Evolutionary conservation across 2,113 vertebrate species (phyloP).

Genomic region (Potamarius usumacintae): DNA sequence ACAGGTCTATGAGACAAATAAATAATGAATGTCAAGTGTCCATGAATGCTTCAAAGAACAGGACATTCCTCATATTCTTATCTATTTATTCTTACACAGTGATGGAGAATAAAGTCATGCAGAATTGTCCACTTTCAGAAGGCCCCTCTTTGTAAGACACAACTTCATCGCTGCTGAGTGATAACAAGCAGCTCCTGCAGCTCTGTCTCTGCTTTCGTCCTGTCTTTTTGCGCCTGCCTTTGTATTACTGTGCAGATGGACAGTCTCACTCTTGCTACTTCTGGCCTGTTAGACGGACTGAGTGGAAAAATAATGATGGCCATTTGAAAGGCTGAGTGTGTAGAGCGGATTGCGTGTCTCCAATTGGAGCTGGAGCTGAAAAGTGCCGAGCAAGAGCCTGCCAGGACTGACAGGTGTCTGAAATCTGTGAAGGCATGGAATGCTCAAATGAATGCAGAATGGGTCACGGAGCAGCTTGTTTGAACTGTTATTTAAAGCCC

Average conservation of each 20-base stretch:
- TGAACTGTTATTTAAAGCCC: slow-evolving; percentile 10
- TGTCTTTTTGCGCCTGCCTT: slow-evolving; percentile 1
- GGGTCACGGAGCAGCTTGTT: neutral
- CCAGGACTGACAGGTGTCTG: slow-evolving; percentile 44
- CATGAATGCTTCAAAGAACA: neutral
- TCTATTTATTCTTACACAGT: neutral
- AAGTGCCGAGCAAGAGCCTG: slow-evolving; percentile 29
- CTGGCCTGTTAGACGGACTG: slow-evolving; percentile 36
- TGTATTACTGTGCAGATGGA: slow-evolving; percentile 63
- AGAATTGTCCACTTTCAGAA: neutral
- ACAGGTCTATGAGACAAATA: neutral
- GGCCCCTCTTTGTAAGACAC: neutral
- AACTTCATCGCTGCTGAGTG: slow-evolving; percentile 26
- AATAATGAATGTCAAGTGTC: neutral
- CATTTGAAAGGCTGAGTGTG: slow-evolving; percentile 49
- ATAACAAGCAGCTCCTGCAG: slow-evolving; percentile 62
- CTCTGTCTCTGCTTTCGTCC: slow-evolving; percentile 36
- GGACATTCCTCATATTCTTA: neutral
- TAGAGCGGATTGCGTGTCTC: slow-evolving; percentile 56
- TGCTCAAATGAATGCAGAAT: slow-evolving; percentile 3
- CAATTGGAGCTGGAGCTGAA: slow-evolving; percentile 17
- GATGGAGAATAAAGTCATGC: neutral
- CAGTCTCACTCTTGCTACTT: slow-evolving; percentile 56
- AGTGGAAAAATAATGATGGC: slow-evolving; percentile 69
- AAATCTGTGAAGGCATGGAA: slow-evolving; percentile 19